These are phyloP conservation scores for Zootermopsis nevadensis DNA, from an alignment of 2,888 invertebrate genomes.

Conservation along the genomic window DNA sequence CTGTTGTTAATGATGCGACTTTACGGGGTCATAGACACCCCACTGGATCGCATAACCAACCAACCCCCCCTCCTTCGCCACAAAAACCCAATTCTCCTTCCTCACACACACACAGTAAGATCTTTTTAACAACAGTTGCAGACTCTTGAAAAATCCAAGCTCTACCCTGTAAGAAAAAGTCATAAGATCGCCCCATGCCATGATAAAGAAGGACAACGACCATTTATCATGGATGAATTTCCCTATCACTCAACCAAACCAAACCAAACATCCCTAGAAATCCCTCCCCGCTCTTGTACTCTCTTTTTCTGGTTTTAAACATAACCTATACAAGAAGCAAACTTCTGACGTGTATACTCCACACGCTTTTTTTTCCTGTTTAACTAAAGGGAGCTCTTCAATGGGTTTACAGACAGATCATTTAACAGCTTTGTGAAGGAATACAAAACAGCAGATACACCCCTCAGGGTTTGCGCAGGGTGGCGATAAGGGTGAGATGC, in stretches of 20 bases:
- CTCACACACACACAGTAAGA: background rate
- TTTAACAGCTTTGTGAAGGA: constrained; percentile 51
- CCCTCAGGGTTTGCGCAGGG: background rate
- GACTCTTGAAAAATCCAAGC: constrained; percentile 14
- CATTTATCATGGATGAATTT: constrained; percentile 46
- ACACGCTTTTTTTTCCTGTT: background rate
- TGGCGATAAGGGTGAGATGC: background rate
- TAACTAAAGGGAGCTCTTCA: constrained; percentile 23
- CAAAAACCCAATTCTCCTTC: background rate
- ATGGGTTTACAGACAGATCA: constrained; percentile 49
- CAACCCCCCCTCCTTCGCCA: background rate
- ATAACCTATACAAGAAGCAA: constrained; percentile 17
- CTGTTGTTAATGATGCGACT: constrained; percentile 32
- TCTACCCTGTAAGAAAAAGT: background rate
- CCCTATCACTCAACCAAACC: constrained; percentile 43
- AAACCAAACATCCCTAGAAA: constrained; percentile 29
- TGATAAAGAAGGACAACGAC: constrained; percentile 3
- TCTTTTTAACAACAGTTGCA: background rate
- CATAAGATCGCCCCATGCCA: constrained; percentile 19
- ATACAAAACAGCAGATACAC: constrained; percentile 5
- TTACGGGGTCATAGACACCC: constrained; percentile 39
- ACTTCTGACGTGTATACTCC: background rate
- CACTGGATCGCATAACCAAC: background rate
- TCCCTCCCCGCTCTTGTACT: background rate
- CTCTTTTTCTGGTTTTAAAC: constrained; percentile 16